Evolutionary conservation across 2,797 vertebrate genomes (phyloP).

Genomic region (Halcyon badia): DNA sequence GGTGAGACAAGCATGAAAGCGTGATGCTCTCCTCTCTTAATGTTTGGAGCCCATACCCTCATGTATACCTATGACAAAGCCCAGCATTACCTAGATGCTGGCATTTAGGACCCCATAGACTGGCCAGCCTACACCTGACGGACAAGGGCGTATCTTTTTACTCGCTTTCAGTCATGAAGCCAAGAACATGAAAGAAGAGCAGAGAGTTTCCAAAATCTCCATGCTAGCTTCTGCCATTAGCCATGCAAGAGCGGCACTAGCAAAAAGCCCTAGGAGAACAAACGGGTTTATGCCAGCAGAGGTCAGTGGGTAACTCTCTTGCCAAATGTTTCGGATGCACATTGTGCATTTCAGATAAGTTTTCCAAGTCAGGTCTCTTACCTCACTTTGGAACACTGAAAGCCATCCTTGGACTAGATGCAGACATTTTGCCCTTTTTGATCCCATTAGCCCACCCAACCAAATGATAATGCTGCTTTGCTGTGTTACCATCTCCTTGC

Average conservation of each 20-base stretch:
- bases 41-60: not conserved
- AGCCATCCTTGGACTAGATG: not conserved
- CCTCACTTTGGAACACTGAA: not conserved
- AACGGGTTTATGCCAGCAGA: constrained; percentile 46
- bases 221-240: not conserved
- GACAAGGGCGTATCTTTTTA: not conserved
- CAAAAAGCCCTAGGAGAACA: not conserved
- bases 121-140: not conserved
- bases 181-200: not conserved
- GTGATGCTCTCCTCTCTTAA: not conserved
- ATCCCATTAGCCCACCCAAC: not conserved
- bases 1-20: not conserved
- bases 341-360: not conserved
- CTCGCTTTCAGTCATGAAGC: not conserved
- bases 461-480: not conserved
- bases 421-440: not conserved
- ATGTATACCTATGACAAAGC: fast-evolving
- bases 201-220: not conserved
- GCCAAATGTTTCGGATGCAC: not conserved
- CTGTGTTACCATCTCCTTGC: not conserved
- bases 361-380: not conserved
- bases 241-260: not conserved
- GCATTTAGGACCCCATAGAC: not conserved
- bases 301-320: constrained; percentile 48
- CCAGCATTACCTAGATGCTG: not conserved